Base-by-base conservation (phyloP, 1,140 invertebrate genomes). In the Dreissena rostriformis region DNA sequence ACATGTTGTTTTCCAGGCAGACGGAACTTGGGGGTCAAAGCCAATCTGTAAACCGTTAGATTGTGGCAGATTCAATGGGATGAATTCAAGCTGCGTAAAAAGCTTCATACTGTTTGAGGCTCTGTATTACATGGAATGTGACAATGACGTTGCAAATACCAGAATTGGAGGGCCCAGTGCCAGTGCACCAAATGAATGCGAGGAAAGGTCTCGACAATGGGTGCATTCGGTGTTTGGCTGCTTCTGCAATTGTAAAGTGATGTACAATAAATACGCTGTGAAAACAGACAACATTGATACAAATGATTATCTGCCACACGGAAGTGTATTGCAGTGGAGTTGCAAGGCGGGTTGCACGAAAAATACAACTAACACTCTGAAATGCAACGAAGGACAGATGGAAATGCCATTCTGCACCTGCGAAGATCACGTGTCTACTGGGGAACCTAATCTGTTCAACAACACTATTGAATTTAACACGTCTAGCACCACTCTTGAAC, bases 171-270 rank as follows among this genome's bases (percentile, higher is more conserved):
- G 78, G 8, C 78, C 68, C 5, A 55, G 15, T 72, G 2, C 2
- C 2, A 55, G 14, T n/a, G 51, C 61, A 17, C 70, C 65, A 49
- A 49, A 22, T 22, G 19, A 61, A 17, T 22, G 67, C 39, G 10
- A 39, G 19, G 68, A 55, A 55, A 22, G 14, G n/a, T n/a, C n/a
- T 12, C 39, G 17, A 14, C 52, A 51, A 7, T 5, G 49, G 5
- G 10, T 6, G 29, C 15, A 22, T 10, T 24, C 29, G 52, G 14
- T 53, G 5, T 28, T 81, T 65, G 78, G 52, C 19, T 81, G 78
- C 26, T 81, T 72, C 28, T 81, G 78, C 49, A 26, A 81, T 28
- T 81, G 78, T 65, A 72, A 81, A 61, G 53, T 81, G n/a, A 70
- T 24, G 24, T 49, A 72, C 28, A 4, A 14, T 12, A 29, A 51